Conservation (phyloP, 2,113 vertebrate species). For the Cariama cristata region DNA sequence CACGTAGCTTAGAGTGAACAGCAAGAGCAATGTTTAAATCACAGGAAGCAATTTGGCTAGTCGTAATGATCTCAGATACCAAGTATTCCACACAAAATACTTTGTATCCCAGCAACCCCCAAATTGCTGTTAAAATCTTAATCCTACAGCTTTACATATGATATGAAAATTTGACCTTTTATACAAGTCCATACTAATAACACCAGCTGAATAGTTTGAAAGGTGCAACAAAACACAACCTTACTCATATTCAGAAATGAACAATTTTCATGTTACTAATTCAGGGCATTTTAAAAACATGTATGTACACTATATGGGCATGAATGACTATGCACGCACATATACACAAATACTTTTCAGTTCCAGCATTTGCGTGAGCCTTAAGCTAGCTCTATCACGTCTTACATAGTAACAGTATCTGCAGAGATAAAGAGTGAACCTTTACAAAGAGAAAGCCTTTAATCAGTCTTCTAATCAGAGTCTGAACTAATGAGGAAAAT, state of each 20-base stretch:
- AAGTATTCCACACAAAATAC: conserved; percentile 16
- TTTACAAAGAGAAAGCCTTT: conserved; percentile 53
- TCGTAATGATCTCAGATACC: conserved; percentile 4
- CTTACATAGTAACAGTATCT: conserved; percentile 9
- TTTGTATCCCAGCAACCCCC: conserved; percentile 30
- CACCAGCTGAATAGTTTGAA: not conserved
- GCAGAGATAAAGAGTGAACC: conserved; percentile 38
- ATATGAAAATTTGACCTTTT: conserved; percentile 17
- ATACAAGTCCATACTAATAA: not conserved
- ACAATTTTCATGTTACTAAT: not conserved
- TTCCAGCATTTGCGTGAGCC: not conserved
- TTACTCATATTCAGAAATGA: not conserved
- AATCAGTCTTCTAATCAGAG: conserved; percentile 54
- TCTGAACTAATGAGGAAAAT: conserved; percentile 40
- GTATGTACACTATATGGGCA: not conserved
- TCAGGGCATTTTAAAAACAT: not conserved
- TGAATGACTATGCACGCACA: not conserved
- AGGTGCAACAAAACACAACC: not conserved
- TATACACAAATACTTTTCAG: not conserved
- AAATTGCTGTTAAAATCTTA: conserved; percentile 48
- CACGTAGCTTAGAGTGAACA: not conserved
- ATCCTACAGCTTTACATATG: not conserved
- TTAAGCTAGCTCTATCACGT: not conserved
- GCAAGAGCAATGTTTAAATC: not conserved
- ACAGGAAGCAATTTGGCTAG: conserved; percentile 15